Base-by-base conservation (phyloP, 2,797 vertebrate genomes). In the Gadopsis bispinosus region DNA sequence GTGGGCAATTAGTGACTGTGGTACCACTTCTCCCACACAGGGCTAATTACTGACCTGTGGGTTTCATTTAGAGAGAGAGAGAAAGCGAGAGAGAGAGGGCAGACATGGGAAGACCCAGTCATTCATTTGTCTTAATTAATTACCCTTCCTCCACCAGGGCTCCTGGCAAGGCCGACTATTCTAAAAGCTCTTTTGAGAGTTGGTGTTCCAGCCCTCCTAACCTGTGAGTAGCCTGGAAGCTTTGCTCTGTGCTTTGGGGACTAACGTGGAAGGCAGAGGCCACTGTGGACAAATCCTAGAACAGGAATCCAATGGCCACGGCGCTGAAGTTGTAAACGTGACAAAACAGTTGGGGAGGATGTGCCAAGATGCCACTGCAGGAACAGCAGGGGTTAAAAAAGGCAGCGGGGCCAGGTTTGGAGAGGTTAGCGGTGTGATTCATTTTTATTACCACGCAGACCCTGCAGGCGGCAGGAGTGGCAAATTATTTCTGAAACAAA, bases 401-500 rank as follows among this genome's bases (percentile, higher is more conserved):
- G 85, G 82, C 83, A 83, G 86, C 39, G 47, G 87, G 88, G 70
- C 82, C 87, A 79, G 84, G 90, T 92, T 92, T 88, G 90, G 90
- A 93, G 92, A 95, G 94, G 94, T 96, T 96, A 95, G 95, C 84
- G 89, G 89, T 87, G 94, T 96, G 96, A 96, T 96, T 95, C 95
- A 96, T 96, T 96, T 96, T 95, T 96, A 96, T 96, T 95, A 95
- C 93, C 85, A 85, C 86, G 73, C 82, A 70, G 93, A 90, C 94
- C 94, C 94, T 94, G 94, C 94, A 92, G 94, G 95, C 93, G 87
- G 94, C 92, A 93, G 91, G 92, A 92, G 91, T 86, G 93, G 93
- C 94, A 96, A 96, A 96, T 96, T 95, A 96, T 96, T 96, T 96
- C 95, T 95, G 95, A 96, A 95, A 96, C 95, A 95, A 96, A 96